Conservation (phyloP, 64 coral and sea anemone species). For the Porites lutea region DNA sequence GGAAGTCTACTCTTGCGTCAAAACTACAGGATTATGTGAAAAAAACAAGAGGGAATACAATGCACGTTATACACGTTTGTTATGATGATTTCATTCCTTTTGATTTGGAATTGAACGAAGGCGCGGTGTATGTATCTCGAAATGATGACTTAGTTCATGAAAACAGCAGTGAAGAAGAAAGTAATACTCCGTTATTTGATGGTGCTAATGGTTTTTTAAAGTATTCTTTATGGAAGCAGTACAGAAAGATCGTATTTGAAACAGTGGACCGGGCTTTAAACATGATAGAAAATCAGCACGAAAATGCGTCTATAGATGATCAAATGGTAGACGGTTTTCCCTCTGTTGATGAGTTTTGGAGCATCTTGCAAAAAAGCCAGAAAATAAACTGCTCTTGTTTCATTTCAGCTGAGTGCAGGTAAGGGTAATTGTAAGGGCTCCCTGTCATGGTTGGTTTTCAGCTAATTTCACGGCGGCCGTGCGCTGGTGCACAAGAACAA, state of each 20-base stretch:
- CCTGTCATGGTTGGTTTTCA: too few relatives aligned
- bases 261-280: not conserved
- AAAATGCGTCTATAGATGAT: not conserved
- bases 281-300: conserved; percentile 1
- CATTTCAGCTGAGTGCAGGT: conserved; percentile 1
- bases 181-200: not conserved
- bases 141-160: not conserved
- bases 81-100: conserved; percentile 91
- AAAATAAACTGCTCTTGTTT: conserved; percentile 22
- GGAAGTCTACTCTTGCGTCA: conserved; percentile 75
- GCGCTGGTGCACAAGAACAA: too few relatives aligned
- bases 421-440: not conserved
- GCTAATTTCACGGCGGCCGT: too few relatives aligned
- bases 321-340: not conserved
- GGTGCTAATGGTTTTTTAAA: not conserved
- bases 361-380: not conserved
- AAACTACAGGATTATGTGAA: conserved; percentile 62
- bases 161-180: not conserved
- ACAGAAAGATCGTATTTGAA: not conserved
- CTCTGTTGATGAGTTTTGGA: conserved; percentile 8
- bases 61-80: conserved; percentile 72
- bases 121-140: not conserved
- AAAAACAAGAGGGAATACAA: not conserved
- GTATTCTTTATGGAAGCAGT: conserved; percentile 33
- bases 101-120: conserved; percentile 61